Base-by-base conservation (phyloP, 2,113 vertebrate genomes). In the Callionymus lyra region DNA sequence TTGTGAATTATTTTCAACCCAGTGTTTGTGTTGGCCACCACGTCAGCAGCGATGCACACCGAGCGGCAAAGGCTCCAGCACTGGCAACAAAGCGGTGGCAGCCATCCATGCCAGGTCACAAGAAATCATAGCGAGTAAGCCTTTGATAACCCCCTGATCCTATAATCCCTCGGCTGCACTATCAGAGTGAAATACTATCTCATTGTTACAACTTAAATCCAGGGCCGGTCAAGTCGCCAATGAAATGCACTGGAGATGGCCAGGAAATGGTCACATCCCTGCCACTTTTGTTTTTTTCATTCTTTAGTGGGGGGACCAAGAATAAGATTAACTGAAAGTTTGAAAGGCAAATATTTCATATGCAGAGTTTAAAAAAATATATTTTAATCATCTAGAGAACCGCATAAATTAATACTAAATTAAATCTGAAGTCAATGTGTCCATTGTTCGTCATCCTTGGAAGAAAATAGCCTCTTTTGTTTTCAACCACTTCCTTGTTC, bases 71-170 rank as follows among this genome's bases (percentile, higher is more conserved):
- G 52, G 55, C 59, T 55, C 54, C 47, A 1, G 9, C 6, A 39
- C 47, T 70, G 56, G 62, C 70, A n/a, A 68, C 56, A 62, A 51
- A 70, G 49, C 47, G 42, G 77, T 47, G 27, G 62, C 63, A 65
- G 66, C 53, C 63, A 44, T 72, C 72, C 54, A 44, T 38, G 40
- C 38, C n/a, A 41, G 78, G 66, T 77, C 76, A 72, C 59, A 50
- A 55, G 68, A 70, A 79, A 78, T 79, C 56, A 59, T 43, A 77
- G 67, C 9, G 40, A 77, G 73, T 83, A 80, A 84, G 76, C 82
- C 64, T 80, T 79, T 84, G 82, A 84, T 84, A 83, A 79, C 75
- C 74, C 72, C 56, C 52, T 85, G 77, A 86, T 61, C 82, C 67
- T 40, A 68, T 82, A 84, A 85, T 86, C 82, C 74, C 64, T 41